phyloP scores from a whole-genome alignment of 2,888 invertebrate species.

The Allolobophora icterica region DNA sequence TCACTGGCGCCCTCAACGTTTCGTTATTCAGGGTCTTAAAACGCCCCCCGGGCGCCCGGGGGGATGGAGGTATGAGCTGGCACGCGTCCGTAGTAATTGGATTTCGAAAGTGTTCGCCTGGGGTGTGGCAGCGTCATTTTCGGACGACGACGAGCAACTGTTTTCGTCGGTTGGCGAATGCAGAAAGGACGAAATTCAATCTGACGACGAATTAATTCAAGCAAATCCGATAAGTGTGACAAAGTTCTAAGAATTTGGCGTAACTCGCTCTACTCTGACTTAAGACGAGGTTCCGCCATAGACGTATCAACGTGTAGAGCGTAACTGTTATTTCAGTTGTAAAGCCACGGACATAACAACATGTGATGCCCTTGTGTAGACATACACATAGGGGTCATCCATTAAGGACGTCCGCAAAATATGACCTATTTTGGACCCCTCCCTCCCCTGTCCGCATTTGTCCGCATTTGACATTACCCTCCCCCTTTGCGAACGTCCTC shows the following conservation, averaged over 20 bases:
- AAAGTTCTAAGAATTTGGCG: slow-evolving; percentile 6
- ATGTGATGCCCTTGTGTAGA: no score
- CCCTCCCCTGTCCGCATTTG: no score
- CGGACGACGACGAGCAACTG: not conserved
- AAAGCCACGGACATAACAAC: no score
- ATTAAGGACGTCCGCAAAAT: no score
- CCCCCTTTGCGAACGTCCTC: no score
- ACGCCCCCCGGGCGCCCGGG: not conserved
- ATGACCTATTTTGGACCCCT: no score
- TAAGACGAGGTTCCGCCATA: not conserved
- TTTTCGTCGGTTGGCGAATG: not conserved
- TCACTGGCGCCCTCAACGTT: not conserved
- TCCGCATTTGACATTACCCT: no score
- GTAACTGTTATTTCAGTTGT: no score
- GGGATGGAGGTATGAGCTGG: not conserved
- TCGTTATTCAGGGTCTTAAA: not conserved
- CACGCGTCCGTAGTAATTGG: slow-evolving; percentile 18
- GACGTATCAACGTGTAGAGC: no score
- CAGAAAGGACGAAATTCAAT: slow-evolving; percentile 2
- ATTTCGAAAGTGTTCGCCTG: slow-evolving; percentile 12
- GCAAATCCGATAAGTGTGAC: slow-evolving; percentile 26
- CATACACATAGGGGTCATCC: no score
- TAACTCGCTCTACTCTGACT: slow-evolving; percentile 2
- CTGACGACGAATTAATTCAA: slow-evolving; percentile 19
- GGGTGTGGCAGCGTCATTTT: slow-evolving; percentile 5